phyloP scores from a whole-genome alignment of 2,888 invertebrate genomes.

The Scaptomyza tumidula region DNA sequence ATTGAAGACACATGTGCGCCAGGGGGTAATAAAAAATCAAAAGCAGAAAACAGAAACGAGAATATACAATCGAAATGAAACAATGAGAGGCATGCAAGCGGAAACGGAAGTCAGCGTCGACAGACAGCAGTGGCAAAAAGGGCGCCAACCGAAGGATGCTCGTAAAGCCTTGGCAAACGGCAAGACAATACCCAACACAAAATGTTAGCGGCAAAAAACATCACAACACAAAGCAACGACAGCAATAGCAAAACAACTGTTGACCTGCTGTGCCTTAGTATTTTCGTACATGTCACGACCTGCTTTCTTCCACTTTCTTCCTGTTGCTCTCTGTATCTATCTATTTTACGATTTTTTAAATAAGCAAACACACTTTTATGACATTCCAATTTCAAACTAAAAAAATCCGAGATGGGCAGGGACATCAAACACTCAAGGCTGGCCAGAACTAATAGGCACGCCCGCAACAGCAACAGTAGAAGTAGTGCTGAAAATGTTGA shows the following conservation, averaged over 20 bases:
- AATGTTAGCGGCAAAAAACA: conserved; percentile 26
- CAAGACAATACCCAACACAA: conserved; percentile 43
- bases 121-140: conserved; percentile 55
- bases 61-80: conserved; percentile 52
- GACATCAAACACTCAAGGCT: conserved; percentile 41
- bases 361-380: conserved; percentile 74
- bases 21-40: conserved; percentile 44
- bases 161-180: conserved; percentile 38
- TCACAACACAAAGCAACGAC: background rate
- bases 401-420: conserved; percentile 49
- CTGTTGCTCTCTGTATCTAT: background rate
- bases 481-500: conserved; percentile 39
- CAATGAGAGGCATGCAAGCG: conserved; percentile 59
- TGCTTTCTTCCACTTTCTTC: conserved; percentile 4
- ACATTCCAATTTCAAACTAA: conserved; percentile 72
- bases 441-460: conserved; percentile 50
- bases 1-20: conserved; percentile 46
- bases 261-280: conserved; percentile 32
- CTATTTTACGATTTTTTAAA: conserved; percentile 70
- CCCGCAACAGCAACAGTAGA: conserved; percentile 30
- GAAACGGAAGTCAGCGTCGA: conserved; percentile 69
- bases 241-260: conserved; percentile 23
- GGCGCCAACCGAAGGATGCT: conserved; percentile 57
- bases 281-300: conserved; percentile 35
- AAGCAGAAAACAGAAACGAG: background rate